A percentile compares a stretch with the other conserved stretches of the same genome.
Evolutionary conservation across 2,113 vertebrate genomes (phyloP).

Genomic region (Benitochromis conjunctus): DNA sequence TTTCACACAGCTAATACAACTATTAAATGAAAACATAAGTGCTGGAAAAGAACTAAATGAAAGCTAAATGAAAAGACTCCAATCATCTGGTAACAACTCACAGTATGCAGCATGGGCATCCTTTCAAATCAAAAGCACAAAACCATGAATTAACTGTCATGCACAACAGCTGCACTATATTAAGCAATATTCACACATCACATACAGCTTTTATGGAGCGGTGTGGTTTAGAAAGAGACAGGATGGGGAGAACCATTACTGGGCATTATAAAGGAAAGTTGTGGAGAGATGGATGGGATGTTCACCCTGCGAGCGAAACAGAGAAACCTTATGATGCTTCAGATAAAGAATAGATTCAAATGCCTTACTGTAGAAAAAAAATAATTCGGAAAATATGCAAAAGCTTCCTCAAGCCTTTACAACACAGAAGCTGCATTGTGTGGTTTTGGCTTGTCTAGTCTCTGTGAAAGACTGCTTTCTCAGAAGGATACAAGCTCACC

Average conservation of each 20-base stretch:
- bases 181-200: neutral
- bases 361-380: neutral
- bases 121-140: neutral
- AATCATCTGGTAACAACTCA: neutral
- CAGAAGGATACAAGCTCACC: slow-evolving; percentile 1
- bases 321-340: slow-evolving; percentile 12
- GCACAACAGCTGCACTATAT: slow-evolving; percentile 11
- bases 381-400: slow-evolving; percentile 56
- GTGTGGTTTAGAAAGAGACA: neutral
- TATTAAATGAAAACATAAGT: neutral
- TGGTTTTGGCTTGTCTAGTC: slow-evolving; percentile 17
- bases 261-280: neutral
- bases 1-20: neutral
- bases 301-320: slow-evolving; percentile 9
- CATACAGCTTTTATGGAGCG: neutral
- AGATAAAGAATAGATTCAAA: slow-evolving; percentile 59
- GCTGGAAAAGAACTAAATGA: neutral
- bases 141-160: neutral
- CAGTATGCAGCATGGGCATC: neutral
- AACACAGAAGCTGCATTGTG: slow-evolving; percentile 56
- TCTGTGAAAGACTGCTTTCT: slow-evolving; percentile 31
- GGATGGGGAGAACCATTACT: neutral
- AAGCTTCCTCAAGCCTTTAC: slow-evolving; percentile 11
- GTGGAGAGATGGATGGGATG: slow-evolving; percentile 13
- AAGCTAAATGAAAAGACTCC: neutral